Evolutionary conservation across 2,797 vertebrate genomes (phyloP), one percentile per base, ranked within the genome.

Genomic region (Melanotaenia trifasciata): DNA sequence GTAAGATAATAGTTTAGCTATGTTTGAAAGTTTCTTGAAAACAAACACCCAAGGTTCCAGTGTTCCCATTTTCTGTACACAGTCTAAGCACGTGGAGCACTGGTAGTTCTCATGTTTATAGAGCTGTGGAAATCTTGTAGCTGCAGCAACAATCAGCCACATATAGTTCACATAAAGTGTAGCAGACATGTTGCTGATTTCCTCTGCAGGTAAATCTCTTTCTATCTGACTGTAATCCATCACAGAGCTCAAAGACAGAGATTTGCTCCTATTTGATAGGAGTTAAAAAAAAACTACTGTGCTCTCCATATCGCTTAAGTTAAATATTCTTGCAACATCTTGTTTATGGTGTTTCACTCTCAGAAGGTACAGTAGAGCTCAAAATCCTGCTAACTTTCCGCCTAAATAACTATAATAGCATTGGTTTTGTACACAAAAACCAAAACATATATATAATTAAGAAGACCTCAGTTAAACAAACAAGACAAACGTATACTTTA

Each of bases 171-270:
- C 30, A 54, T 64, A 13, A 69, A 58, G n/a, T 32, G 50, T 45
- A 61, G 57, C 58, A 73, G 54, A 43, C 45, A 54, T 18, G 50
- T 28, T 16, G 33, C 64, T 61, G 40, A 13, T 56, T 64, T 50
- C 36, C 40, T 11, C 57, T 59, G 50, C 66, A 61, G 40, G 33
- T 26, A 18, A 10, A 62, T 74, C 77, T 26, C 67, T 24, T 66
- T 58, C 50, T 24, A 51, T 70, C 9, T 7, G 67, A 43, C 50
- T 58, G 40, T 45, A 62, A 70, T 66, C 43, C 57, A 70, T 79
- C 50, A 62, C 59, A 79, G 28, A 64, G 24, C 59, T 51, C 43
- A 28, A 14, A 8, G 58, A 5, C 32, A 24, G 51, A 70, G 10
- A 2, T 56, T 16, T n/a, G 30, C 9, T 63, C 10, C 28, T 45